Evolutionary conservation across 2,797 vertebrate species (phyloP).

Genomic region (Clamator glandarius): DNA sequence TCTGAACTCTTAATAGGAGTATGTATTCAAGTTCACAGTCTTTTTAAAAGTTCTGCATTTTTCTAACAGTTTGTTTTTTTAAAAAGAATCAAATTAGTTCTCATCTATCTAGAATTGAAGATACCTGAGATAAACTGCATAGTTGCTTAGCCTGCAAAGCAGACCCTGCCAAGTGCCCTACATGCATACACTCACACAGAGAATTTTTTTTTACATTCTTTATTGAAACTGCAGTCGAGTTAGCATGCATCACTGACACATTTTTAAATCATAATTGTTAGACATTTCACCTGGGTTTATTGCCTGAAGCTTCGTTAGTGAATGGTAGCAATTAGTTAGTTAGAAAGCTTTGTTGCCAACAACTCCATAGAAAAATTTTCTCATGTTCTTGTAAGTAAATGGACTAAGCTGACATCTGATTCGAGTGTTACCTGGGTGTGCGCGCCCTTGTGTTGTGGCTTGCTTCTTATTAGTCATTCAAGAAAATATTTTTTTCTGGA

Average conservation of each 20-base stretch:
- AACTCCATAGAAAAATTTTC: neutral
- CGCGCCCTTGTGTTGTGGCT: neutral
- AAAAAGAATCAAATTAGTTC: neutral
- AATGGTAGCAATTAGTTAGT: neutral
- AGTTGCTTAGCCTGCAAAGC: neutral
- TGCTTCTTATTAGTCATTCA: neutral
- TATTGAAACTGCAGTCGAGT: fast-evolving
- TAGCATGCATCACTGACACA: neutral
- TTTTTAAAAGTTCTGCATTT: neutral
- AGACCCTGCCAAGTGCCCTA: fast-evolving
- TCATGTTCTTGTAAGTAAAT: neutral
- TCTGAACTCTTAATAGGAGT: neutral
- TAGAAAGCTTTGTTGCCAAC: neutral
- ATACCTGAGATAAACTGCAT: neutral
- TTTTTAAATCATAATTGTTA: neutral
- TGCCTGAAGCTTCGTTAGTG: neutral
- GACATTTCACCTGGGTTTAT: neutral
- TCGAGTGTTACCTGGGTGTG: neutral
- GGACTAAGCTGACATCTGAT: neutral
- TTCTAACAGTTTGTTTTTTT: neutral
- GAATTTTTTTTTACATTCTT: neutral
- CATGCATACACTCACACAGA: fast-evolving
- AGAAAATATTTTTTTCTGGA: neutral
- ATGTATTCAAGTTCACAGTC: neutral
- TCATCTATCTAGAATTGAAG: neutral